phyloP scores from a whole-genome alignment of 2,113 vertebrate species.

The Saguinus midas region DNA sequence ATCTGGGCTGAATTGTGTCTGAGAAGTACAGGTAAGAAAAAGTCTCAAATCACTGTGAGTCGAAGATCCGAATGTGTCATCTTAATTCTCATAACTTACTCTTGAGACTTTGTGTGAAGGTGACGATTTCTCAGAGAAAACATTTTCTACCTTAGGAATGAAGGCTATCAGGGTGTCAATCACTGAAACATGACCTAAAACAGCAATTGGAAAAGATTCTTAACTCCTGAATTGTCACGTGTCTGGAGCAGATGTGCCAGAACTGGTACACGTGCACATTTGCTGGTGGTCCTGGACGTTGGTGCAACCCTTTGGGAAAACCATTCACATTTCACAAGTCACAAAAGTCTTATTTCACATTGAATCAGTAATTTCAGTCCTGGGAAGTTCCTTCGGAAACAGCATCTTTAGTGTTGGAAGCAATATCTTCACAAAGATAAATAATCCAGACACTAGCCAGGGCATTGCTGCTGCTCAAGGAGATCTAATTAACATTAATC shows the following conservation, averaged over 20 bases:
- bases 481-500: background rate
- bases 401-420: background rate
- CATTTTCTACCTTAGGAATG: background rate
- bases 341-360: background rate
- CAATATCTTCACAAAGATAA: background rate
- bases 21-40: background rate
- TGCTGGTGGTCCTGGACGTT: rapidly evolving
- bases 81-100: background rate
- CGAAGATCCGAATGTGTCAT: background rate
- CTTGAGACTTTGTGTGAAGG: background rate
- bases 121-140: background rate
- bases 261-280: rapidly evolving
- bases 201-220: rapidly evolving
- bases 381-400: background rate
- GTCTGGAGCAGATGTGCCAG: no score
- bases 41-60: background rate
- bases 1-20: background rate
- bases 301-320: background rate
- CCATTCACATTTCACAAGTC: background rate
- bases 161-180: background rate
- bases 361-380: background rate
- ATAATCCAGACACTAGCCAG: background rate
- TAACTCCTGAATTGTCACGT: rapidly evolving
- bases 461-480: rapidly evolving
- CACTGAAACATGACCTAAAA: background rate